Evolutionary conservation across 2,113 vertebrate genomes (phyloP), one percentile per base, ranked within the genome.

Genomic region (Ginglymostoma cirratum): DNA sequence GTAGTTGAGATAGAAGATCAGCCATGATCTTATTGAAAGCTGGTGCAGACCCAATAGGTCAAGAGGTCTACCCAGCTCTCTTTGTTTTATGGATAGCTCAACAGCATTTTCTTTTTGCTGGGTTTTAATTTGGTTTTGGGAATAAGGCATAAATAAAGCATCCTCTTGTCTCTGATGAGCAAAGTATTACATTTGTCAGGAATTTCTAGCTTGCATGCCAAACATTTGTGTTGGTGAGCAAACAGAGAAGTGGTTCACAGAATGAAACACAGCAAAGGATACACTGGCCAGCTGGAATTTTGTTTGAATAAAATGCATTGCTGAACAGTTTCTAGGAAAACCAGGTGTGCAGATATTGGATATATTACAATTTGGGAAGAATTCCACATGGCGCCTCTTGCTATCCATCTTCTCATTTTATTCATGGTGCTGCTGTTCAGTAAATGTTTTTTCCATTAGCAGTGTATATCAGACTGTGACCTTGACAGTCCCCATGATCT

Each of bases 121-220:
- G 30, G 4, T 14, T 76, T 72, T 95, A 95, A 48, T 19, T 30
- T 10, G 42, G 38, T 72, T 72, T 48, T 6, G 67, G 69, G 52
- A 95, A 95, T 48, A 76, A 95, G 10, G 5, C 42, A 6, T 42
- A 27, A 8, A 94, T 5, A 2, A 8, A 2, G 7, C 21, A 23
- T 61, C 42, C 30, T 52, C 38, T 70, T 27, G 8, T 70, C 67
- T 95, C 94, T 12, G 48, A 42, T 52, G 27, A 24, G 24, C 42
- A 72, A 72, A 72, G 38, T 72, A 48, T 27, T 52, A 72, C 42
- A 72, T 95, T 95, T 95, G 52, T 90, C 67, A 34, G 24, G 94
- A 95, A 95, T 76, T 48, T 76, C 45, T 95, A 69, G 94, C 69
- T 95, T 95, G 69, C 45, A 48, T 48, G 42, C 23, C 38, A 95